A percentile compares a stretch with the other conserved stretches of the same genome.
phyloP scores from a whole-genome alignment of 2,888 invertebrate species.

The Melanostoma scalare region DNA sequence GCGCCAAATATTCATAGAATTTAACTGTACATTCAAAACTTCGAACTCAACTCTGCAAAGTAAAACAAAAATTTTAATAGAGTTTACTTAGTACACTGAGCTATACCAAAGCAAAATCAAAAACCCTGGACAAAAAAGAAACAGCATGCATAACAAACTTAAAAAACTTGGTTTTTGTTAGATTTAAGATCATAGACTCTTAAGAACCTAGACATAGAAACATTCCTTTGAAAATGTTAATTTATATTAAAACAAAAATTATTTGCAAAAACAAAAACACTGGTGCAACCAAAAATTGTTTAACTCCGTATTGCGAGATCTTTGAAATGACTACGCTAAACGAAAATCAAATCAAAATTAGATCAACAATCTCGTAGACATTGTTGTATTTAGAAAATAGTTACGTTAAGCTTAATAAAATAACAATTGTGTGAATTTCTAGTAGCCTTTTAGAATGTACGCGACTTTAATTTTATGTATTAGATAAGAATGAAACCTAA shows the following conservation, averaged over 20 bases:
- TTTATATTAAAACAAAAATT: slow-evolving; percentile 41
- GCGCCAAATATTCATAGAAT: slow-evolving; percentile 61
- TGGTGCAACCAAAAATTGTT: slow-evolving; percentile 59
- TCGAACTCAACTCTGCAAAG: slow-evolving; percentile 25
- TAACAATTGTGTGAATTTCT: slow-evolving; percentile 46
- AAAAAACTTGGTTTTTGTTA: slow-evolving; percentile 63
- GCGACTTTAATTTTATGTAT: slow-evolving; percentile 49
- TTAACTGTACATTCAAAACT: slow-evolving; percentile 63
- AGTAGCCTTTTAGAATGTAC: slow-evolving; percentile 32
- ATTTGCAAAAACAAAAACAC: slow-evolving; percentile 32
- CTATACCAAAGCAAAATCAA: slow-evolving; percentile 71
- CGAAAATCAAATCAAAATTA: slow-evolving; percentile 65
- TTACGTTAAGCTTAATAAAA: slow-evolving; percentile 20
- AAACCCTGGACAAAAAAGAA: slow-evolving; percentile 53
- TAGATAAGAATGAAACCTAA: slow-evolving; percentile 49
- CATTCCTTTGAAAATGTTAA: slow-evolving; percentile 48
- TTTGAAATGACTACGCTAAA: slow-evolving; percentile 17
- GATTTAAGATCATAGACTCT: slow-evolving; percentile 33
- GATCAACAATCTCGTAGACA: slow-evolving; percentile 62
- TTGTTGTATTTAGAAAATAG: slow-evolving; percentile 55
- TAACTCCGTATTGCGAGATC: slow-evolving; percentile 49
- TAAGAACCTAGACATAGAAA: slow-evolving; percentile 43
- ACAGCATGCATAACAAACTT: slow-evolving; percentile 44
- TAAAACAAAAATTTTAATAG: slow-evolving; percentile 29
- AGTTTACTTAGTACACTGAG: slow-evolving; percentile 57